Conservation (phyloP, 2,888 invertebrate genomes). For the Odontocolon sp. region DNA sequence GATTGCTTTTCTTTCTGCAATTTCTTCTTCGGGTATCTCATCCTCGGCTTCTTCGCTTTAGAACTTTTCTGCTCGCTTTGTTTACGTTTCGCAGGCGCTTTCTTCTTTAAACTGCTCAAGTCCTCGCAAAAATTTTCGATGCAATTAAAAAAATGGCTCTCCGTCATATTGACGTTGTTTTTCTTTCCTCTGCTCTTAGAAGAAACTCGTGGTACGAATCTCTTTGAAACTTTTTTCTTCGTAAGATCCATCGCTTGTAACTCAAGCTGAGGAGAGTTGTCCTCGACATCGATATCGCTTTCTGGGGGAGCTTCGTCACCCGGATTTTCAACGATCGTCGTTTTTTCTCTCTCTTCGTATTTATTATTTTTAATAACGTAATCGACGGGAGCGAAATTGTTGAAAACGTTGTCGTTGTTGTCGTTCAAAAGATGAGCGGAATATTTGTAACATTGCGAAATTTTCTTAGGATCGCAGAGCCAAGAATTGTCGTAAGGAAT, state of each 20-base stretch:
- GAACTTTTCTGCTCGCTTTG: not conserved
- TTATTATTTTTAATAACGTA: not conserved
- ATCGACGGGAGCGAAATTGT: not conserved
- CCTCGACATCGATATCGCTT: too few relatives aligned
- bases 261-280: too few relatives aligned
- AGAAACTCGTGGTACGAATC: too few relatives aligned
- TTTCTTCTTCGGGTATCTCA: not conserved
- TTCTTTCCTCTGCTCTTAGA: not conserved
- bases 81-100: not conserved
- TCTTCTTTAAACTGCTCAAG: not conserved
- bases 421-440: slow-evolving; percentile 36
- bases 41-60: not conserved
- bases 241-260: too few relatives aligned
- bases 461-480: slow-evolving; percentile 35
- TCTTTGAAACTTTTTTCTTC: too few relatives aligned
- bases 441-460: slow-evolving; percentile 19
- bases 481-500: slow-evolving; percentile 19
- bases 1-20: too few relatives aligned
- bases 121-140: slow-evolving; percentile 1
- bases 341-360: not conserved
- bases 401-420: slow-evolving; percentile 24
- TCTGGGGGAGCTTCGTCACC: too few relatives aligned
- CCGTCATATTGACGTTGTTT: not conserved
- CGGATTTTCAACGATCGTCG: not conserved
- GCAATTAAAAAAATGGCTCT: not conserved